Conservation (phyloP, 2,888 invertebrate genomes). For the Drepanosiphum platanoidis region DNA sequence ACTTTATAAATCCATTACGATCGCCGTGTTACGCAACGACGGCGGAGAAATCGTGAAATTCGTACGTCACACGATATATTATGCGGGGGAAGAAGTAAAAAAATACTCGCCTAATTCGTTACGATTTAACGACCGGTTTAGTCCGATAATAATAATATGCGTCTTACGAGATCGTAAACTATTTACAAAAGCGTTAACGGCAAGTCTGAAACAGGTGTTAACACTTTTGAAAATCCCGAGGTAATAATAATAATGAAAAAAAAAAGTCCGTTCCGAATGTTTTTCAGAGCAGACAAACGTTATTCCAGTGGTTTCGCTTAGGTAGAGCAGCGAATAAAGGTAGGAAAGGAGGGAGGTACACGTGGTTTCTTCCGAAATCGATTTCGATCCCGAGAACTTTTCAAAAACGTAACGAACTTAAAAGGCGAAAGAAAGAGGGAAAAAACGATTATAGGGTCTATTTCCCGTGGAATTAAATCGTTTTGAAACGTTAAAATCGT, state of each 20-base stretch:
- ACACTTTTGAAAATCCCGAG: constrained; percentile 11
- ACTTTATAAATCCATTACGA: neutral
- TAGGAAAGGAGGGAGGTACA: too few species aligned
- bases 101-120: too few species aligned
- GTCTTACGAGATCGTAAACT: neutral
- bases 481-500: too few species aligned
- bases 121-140: neutral
- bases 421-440: too few species aligned
- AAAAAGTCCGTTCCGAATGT: neutral
- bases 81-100: too few species aligned
- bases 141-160: neutral
- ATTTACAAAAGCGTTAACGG: constrained; percentile 1
- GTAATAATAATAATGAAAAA: neutral
- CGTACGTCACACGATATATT: neutral
- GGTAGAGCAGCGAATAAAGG: neutral
- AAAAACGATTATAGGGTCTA: neutral
- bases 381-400: constrained; percentile 12
- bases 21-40: neutral
- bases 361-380: neutral
- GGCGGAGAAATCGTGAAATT: neutral
- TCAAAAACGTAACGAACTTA: neutral
- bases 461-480: too few species aligned
- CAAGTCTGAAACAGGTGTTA: neutral
- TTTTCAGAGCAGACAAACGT: neutral
- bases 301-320: neutral